phyloP scores from a whole-genome alignment of 2,113 vertebrate species.

The Elgaria multicarinata region DNA sequence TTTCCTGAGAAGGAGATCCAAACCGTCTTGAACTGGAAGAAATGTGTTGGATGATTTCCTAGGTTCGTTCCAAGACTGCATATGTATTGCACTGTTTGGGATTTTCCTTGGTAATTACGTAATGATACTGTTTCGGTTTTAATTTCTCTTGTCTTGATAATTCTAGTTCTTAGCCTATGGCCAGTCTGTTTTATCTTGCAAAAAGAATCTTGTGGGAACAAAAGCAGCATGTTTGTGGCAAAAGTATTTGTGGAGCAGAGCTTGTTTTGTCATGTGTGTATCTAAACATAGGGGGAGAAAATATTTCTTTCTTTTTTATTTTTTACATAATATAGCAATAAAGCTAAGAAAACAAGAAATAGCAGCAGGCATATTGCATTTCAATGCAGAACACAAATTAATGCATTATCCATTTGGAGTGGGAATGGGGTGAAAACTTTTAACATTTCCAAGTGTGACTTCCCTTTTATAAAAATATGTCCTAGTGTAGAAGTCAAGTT shows the following conservation, averaged over 20 bases:
- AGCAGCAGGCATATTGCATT: neutral
- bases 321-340: neutral
- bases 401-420: neutral
- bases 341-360: neutral
- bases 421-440: neutral
- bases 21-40: neutral
- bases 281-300: neutral
- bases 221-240: neutral
- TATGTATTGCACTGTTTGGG: neutral
- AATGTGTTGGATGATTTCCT: neutral
- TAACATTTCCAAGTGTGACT: neutral
- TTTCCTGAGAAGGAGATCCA: neutral
- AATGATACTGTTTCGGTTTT: neutral
- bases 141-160: neutral
- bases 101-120: neutral
- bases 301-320: too few relatives aligned
- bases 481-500: neutral
- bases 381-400: neutral
- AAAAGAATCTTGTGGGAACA: neutral
- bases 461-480: neutral
- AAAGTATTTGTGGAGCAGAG: neutral
- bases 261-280: neutral
- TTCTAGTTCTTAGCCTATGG: neutral
- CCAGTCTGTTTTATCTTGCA: neutral
- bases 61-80: neutral